Evolutionary conservation across 1,140 invertebrate species (phyloP), one percentile per base, ranked within the genome.

Genomic region (Caenorhabditis tropicalis): DNA sequence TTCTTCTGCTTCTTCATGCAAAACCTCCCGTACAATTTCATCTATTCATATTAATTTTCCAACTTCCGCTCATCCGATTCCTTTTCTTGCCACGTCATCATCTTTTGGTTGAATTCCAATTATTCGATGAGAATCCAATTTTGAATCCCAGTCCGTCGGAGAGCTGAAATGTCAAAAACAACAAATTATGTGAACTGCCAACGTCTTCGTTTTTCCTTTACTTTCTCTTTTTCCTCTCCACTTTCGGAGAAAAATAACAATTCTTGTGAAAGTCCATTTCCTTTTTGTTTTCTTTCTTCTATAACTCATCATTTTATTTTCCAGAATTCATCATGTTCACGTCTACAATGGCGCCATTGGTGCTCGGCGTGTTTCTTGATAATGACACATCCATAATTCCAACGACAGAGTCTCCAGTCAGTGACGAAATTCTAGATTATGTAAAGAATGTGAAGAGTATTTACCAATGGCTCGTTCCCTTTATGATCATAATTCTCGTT

Each of bases 381-480:
- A 79, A 79, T 9, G 21, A 53, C n/a, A 46, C 81, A 31, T 82
- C 82, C 24, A 24, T 53, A 9, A 21, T 74, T 27, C 2, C 65
- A 39, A 43, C 65, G 4, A 74, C 65, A 21, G 29, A 74, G 19
- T 43, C 36, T 39, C n/a, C 65, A n/a, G n/a, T 74, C 4, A 74
- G 65, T 29, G 3, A 10, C 6, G 65, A 74, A 43, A n/a, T 74
- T 43, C 29, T 74, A 10, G 65, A 74, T 10, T 74, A 74, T 74
- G 36, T 74, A 15, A 74, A 43, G 43, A 2, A 12, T 5, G 65
- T 74, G 0, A 82, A 82, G 39, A 74, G 29, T 7, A 80, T 88
- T 33, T 88, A 88, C 53, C 51, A 88, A 19, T 88, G 86, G 86
- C 51, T 88, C n/a, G 56, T 88, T 81, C 87, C 87, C 1, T 7